phyloP scores from a whole-genome alignment of 2,888 invertebrate species.

The Eilema caniola region DNA sequence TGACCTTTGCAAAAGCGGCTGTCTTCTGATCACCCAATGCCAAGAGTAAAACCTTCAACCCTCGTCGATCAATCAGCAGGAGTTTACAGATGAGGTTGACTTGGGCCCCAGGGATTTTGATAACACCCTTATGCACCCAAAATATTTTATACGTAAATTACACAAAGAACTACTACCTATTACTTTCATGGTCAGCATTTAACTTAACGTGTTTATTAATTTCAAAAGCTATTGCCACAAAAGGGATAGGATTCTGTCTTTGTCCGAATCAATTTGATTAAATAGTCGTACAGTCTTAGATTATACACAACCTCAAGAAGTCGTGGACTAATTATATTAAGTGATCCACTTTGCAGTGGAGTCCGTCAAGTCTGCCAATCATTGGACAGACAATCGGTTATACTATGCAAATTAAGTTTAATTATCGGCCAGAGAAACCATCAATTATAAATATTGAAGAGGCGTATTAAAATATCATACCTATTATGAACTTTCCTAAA shows the following conservation, averaged over 20 bases:
- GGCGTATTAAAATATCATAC: background rate
- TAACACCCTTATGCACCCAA: too few species aligned
- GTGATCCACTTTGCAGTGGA: background rate
- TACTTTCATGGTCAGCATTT: constrained; percentile 8
- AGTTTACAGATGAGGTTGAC: too few species aligned
- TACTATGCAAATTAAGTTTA: constrained; percentile 8
- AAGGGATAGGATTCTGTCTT: background rate
- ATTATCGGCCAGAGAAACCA: background rate
- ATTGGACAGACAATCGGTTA: background rate
- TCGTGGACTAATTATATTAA: background rate
- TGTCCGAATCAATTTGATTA: background rate
- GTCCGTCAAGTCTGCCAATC: background rate
- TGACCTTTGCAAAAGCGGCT: too few species aligned
- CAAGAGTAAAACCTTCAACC: too few species aligned
- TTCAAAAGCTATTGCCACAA: background rate
- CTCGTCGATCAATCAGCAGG: background rate
- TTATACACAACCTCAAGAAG: background rate
- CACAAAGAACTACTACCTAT: too few species aligned
- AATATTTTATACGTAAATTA: too few species aligned
- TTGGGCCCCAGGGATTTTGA: background rate
- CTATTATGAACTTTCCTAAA: background rate
- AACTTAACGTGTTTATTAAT: constrained; percentile 11
- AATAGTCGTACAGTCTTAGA: background rate
- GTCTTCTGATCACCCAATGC: too few species aligned
- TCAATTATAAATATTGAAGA: background rate